Evolutionary conservation across 2,797 vertebrate genomes (phyloP), one percentile per base, ranked within the genome.

Genomic region (Syngnathus acus): DNA sequence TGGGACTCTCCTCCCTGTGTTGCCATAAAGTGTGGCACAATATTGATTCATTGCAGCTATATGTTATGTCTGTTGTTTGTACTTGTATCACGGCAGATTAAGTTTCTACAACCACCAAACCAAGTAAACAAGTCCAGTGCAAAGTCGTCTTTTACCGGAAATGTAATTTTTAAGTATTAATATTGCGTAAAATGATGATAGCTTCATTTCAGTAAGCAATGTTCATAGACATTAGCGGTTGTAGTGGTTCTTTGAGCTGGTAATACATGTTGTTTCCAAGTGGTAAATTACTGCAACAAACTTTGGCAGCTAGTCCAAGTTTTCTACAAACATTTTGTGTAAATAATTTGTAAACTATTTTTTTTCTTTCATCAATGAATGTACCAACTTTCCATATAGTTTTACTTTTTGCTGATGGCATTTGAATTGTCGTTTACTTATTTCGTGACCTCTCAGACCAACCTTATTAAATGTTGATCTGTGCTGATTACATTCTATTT

Each of bases 311-410:
- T 58, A 19, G 14, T 38, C 14, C 13, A 16, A 16, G 17, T 58
- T 57, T 32, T 8, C 26, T 9, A 37, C 54, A 37, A 8, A 16
- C 17, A 2, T 37, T 17, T 58, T 58, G 10, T 11, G 21, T 55
- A 21, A 51, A 51, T 10, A 43, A 13, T 10, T 10, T 10, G 9
- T 10, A 11, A 42, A 1, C 23, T 13, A 23, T 9, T 23, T 11
- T 54, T 60, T 23, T 51, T 16, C 7, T 67, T 59, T 6, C n/a
- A 51, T 70, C 65, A 26, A 71, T 74, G 38, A 73, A 72, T 73
- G 66, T 66, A 68, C 21, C 42, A 32, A 48, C 70, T 68, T 69
- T 32, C 32, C 64, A 64, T 26, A 21, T 4, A 8, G 6, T 48
- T 48, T 48, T 6, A 7, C 17, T 51, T 38, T n/a, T 67, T 51